phyloP scores from a whole-genome alignment of 2,113 vertebrate genomes.

The Epinephelus moara region DNA sequence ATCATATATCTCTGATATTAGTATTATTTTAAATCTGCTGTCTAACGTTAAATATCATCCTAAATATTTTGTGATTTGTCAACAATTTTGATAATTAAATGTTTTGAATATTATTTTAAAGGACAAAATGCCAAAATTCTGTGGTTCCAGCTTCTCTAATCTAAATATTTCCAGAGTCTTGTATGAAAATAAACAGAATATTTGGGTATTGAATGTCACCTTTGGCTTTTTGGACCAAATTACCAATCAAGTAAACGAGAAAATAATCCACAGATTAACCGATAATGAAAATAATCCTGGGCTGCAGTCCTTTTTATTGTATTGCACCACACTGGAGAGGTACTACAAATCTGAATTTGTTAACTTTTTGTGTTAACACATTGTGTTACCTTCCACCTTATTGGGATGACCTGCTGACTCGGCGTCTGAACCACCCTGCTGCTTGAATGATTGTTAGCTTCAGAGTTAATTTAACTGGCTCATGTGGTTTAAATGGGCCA shows the following conservation, averaged over 20 bases:
- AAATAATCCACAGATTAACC: neutral
- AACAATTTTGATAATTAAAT: too few species aligned
- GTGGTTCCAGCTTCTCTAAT: neutral
- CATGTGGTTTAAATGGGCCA: neutral
- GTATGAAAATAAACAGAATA: neutral
- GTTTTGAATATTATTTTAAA: neutral
- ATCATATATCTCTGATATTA: too few species aligned
- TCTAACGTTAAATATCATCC: neutral
- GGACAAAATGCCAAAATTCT: neutral
- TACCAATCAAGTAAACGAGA: neutral
- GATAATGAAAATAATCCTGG: neutral
- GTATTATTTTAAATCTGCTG: too few species aligned
- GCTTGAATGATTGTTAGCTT: neutral
- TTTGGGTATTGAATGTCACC: neutral
- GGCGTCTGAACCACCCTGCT: neutral
- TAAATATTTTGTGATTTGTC: neutral
- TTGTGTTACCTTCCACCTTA: neutral
- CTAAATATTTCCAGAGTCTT: neutral
- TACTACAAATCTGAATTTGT: neutral
- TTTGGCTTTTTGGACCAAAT: neutral
- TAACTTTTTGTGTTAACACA: neutral
- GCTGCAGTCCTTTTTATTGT: neutral
- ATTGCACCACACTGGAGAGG: neutral
- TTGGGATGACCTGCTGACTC: neutral
- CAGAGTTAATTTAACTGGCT: neutral